Conservation (phyloP, 2,888 invertebrate species). For the Electrophaes corylata region DNA sequence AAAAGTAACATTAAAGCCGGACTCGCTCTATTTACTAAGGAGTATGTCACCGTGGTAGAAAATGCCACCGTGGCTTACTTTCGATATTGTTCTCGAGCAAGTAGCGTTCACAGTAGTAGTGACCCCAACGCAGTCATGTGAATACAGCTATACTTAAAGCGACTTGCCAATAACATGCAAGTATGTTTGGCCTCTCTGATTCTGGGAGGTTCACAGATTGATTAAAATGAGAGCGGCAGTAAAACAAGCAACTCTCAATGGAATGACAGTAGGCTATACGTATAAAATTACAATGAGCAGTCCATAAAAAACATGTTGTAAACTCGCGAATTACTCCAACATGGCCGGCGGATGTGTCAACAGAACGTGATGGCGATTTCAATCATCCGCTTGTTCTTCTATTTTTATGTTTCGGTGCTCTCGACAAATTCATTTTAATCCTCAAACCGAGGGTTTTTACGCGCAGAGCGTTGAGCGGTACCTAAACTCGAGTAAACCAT, state of each 20-base stretch:
- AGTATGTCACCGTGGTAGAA: too few relatives aligned
- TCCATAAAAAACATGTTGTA: conserved; percentile 42
- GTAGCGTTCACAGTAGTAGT: too few relatives aligned
- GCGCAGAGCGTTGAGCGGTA: conserved; percentile 7
- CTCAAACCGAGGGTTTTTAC: conserved; percentile 13
- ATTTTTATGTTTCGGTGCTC: conserved; percentile 53
- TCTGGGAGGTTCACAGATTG: neutral
- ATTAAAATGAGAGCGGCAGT: conserved; percentile 2
- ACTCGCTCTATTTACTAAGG: too few relatives aligned
- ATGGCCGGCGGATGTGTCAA: conserved; percentile 61
- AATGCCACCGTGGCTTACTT: too few relatives aligned
- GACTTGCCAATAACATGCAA: too few relatives aligned
- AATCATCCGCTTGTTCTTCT: conserved; percentile 54
- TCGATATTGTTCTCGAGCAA: too few relatives aligned
- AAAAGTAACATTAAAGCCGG: too few relatives aligned
- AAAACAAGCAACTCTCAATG: conserved; percentile 16
- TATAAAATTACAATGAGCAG: conserved; percentile 11
- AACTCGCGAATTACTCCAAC: conserved; percentile 55
- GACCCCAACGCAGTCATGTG: too few relatives aligned
- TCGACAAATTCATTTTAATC: conserved; percentile 67
- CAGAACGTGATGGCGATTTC: conserved; percentile 64
- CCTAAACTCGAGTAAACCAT: neutral
- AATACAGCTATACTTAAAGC: too few relatives aligned
- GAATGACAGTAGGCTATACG: neutral
- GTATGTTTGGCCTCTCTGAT: neutral